Percentiles rank a stretch among this genome's conserved stretches.
phyloP scores from a whole-genome alignment of 2,797 vertebrate species.

The Lepidocolaptes lacrymiger region DNA sequence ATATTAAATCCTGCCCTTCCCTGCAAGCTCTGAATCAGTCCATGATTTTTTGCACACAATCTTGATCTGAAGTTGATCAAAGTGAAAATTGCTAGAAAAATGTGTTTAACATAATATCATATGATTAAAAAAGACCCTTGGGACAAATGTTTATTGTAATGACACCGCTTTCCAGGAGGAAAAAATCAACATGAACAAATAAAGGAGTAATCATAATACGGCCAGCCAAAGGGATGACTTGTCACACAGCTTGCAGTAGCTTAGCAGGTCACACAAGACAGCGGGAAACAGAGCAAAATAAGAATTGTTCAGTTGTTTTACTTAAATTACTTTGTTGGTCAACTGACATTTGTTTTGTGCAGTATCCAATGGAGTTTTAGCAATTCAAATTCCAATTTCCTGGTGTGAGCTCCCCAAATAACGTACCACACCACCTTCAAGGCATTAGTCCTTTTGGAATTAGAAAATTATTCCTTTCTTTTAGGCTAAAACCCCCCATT shows the following conservation, averaged over 20 bases:
- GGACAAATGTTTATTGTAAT: background rate
- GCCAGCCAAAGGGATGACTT: background rate
- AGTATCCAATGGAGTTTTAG: background rate
- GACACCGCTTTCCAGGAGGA: background rate
- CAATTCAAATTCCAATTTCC: background rate
- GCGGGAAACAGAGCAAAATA: background rate
- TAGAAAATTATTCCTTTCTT: background rate
- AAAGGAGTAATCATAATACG: background rate
- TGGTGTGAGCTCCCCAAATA: background rate
- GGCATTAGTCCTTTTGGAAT: background rate
- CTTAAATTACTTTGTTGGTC: background rate
- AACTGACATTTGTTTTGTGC: background rate
- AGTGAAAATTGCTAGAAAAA: background rate
- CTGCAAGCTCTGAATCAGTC: background rate
- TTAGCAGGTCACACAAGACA: background rate
- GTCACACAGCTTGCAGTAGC: background rate
- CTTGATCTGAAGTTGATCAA: background rate
- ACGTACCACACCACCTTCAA: background rate
- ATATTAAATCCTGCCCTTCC: background rate
- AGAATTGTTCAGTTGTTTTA: background rate
- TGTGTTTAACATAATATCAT: background rate
- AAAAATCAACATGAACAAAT: background rate
- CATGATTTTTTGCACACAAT: background rate
- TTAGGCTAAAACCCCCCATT: background rate
- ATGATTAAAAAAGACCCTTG: background rate